Percentiles rank a stretch among this genome's conserved stretches.
Evolutionary conservation across 2,113 vertebrate species (phyloP).

Genomic region (Dunckerocampus dactyliophorus): DNA sequence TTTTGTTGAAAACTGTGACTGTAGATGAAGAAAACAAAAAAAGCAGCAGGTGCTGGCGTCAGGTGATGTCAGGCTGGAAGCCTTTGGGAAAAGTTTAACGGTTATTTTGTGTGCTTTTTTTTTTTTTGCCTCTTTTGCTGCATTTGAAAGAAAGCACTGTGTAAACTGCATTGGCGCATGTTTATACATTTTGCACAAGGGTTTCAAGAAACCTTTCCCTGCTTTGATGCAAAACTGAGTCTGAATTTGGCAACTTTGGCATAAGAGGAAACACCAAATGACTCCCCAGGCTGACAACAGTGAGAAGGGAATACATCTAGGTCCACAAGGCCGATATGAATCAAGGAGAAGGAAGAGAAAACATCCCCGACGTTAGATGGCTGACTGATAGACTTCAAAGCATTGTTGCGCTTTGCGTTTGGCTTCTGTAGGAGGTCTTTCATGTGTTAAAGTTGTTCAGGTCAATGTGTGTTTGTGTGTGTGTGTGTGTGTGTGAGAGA

Average conservation of each 20-base stretch:
- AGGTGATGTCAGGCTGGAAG: no score
- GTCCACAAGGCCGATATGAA: constrained; percentile 50
- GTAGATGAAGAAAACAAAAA: no score
- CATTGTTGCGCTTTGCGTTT: constrained; percentile 56
- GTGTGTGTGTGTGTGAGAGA: constrained; percentile 38
- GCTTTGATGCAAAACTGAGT: constrained; percentile 54
- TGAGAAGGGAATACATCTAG: constrained; percentile 8
- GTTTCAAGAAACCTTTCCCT: constrained; percentile 34
- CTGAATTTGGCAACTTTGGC: constrained; percentile 48
- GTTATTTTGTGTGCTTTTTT: no score
- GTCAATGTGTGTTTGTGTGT: constrained; percentile 43
- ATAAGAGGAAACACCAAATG: constrained; percentile 33
- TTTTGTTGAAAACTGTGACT: no score
- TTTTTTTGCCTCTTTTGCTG: no score
- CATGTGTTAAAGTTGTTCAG: constrained; percentile 65
- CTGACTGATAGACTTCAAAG: constrained; percentile 69
- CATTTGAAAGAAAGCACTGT: no score
- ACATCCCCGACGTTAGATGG: constrained; percentile 55
- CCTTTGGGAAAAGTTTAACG: no score
- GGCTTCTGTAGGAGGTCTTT: constrained; percentile 60
- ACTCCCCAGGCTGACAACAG: constrained; percentile 38
- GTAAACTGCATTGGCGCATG: no score
- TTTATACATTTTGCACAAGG: constrained; percentile 30
- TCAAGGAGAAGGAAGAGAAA: constrained; percentile 56
- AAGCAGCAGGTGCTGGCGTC: no score